Evolutionary conservation across 2,888 invertebrate genomes (phyloP), one percentile per base, ranked within the genome.

Genomic region (Apotomis capreana): DNA sequence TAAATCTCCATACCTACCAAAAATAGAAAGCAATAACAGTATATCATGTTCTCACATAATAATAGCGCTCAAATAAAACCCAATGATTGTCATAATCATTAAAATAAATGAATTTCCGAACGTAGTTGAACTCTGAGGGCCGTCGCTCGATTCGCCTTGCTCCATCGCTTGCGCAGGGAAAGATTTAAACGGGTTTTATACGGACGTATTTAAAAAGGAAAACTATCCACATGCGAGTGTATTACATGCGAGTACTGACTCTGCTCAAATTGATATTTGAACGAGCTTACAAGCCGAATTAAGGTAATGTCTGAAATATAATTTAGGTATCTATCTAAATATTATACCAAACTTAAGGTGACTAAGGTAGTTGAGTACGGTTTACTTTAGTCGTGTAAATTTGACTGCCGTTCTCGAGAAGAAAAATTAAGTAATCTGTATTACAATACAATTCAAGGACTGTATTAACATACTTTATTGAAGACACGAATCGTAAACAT

Each of bases 121-220:
- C 57, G 69, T 62, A 49, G 89, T 89, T 90, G 89, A 91, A 90
- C 89, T 89, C 90, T 86, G 86, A 85, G 90, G 89, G 91, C 89
- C 89, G 86, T 85, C 85, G 91, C 83, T 89, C 91, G 90, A 92
- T 92, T 91, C 76, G 90, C 78, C 79, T 85, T 87, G 87, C 84
- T 82, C 83, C 78, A 75, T 52, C 70, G 70, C 51, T 26, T 40
- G 81, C 84, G 82, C 84, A 80, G 77, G 78, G 81, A 78, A 80
- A 85, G 79, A 83, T 83, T 79, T 80, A 83, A 86, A 87, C 84
- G 81, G 78, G 81, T 81, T 83, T 84, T 82, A 80, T 80, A 82
- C 75, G 69, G 69, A 55, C 67, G 76, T 74, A 69, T 74, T 71
- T 55, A 51, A 49, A 72, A 69, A 75, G 75, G 75, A 73, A 74